Conservation (phyloP, 2,113 vertebrate species). For the Pterocles orientalis region DNA sequence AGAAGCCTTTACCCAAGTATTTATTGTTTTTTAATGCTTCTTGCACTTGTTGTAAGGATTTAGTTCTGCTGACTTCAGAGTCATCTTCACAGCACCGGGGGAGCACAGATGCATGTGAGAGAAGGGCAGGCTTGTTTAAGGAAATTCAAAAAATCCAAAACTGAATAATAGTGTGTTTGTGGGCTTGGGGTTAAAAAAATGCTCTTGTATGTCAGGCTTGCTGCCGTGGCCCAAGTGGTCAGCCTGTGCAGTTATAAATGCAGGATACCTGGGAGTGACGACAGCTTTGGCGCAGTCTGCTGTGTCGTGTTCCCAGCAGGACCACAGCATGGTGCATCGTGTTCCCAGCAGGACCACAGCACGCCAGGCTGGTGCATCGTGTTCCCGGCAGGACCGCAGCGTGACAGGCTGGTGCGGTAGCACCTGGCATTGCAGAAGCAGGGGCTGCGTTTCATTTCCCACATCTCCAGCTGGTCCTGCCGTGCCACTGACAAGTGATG, state of each 20-base stretch:
- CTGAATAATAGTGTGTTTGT: not conserved
- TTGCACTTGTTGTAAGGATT: not conserved
- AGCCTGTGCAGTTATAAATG: too few species aligned
- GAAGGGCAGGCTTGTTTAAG: not conserved
- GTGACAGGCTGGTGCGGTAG: not conserved
- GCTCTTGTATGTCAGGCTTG: not conserved
- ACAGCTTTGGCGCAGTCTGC: not conserved
- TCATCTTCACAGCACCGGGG: too few species aligned
- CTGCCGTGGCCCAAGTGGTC: not conserved
- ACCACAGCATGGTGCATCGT: fast-evolving
- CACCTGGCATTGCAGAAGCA: not conserved
- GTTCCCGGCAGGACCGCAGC: fast-evolving
- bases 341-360: fast-evolving
- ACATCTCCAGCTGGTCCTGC: not conserved
- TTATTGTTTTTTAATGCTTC: not conserved
- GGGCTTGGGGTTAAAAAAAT: not conserved
- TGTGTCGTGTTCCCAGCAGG: fast-evolving
- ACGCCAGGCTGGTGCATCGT: not conserved
- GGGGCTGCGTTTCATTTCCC: not conserved
- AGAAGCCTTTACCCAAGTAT: not conserved
- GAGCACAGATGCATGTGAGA: fast-evolving
- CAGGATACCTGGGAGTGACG: fast-evolving
- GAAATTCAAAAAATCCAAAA: not conserved
- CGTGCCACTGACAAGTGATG: not conserved
- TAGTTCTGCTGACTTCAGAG: not conserved